A percentile compares a stretch with the other conserved stretches of the same genome.
Evolutionary conservation across 2,888 invertebrate genomes (phyloP).

Genomic region (Leucoptera coffeella): DNA sequence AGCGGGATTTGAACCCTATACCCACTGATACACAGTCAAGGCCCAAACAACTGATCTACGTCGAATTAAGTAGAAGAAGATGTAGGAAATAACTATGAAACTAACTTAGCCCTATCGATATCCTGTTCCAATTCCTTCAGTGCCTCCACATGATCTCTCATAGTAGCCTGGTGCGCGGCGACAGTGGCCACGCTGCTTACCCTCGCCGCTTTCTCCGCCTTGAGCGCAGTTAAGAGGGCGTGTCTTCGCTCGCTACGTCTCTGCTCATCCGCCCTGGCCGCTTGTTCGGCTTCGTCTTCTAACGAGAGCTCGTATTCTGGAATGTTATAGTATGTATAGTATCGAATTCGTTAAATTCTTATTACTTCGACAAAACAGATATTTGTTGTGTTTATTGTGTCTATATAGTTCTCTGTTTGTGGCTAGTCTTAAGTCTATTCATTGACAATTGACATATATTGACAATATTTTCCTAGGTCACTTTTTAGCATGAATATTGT

Average conservation of each 20-base stretch:
- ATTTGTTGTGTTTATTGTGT: too few species aligned
- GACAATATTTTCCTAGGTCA: too few species aligned
- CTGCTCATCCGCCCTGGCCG: constrained; percentile 19
- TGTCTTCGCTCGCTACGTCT: constrained; percentile 12
- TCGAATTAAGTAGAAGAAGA: too few species aligned
- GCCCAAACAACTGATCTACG: too few species aligned
- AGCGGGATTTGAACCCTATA: too few species aligned
- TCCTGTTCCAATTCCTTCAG: constrained; percentile 12
- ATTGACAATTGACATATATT: too few species aligned
- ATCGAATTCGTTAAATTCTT: background rate
- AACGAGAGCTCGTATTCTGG: constrained; percentile 15
- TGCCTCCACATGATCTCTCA: constrained; percentile 2
- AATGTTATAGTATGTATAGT: too few species aligned
- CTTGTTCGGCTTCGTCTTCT: constrained; percentile 17
- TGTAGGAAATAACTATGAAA: too few species aligned
- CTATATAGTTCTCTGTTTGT: too few species aligned
- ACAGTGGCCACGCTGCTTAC: constrained; percentile 3
- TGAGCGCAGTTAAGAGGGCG: constrained; percentile 10
- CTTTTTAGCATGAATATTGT: too few species aligned
- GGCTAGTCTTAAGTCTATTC: too few species aligned
- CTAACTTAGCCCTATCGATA: constrained; percentile 15
- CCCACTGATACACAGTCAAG: too few species aligned
- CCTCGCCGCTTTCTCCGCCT: constrained; percentile 6
- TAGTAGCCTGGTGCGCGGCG: background rate
- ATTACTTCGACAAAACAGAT: background rate